Conservation (phyloP, 2,888 invertebrate species). For the Clivina fossor region DNA sequence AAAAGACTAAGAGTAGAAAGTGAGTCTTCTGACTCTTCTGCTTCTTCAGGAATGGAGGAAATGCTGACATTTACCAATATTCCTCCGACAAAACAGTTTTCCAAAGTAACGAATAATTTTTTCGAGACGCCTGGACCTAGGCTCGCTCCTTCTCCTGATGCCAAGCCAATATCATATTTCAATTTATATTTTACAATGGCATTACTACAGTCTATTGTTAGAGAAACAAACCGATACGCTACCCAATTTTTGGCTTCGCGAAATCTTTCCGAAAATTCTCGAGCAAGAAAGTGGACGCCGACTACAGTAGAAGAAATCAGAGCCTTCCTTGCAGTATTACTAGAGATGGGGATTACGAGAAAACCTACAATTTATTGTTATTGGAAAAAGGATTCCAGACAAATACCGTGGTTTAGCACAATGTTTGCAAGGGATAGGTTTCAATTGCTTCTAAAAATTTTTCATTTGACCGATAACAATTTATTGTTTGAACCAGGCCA, state of each 20-base stretch:
- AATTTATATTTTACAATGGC: conserved; percentile 37
- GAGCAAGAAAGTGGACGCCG: conserved; percentile 36
- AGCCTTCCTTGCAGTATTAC: conserved; percentile 38
- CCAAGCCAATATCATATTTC: too few species aligned
- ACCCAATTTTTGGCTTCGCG: conserved; percentile 35
- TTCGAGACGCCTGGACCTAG: too few species aligned
- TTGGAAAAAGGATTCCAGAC: conserved; percentile 38
- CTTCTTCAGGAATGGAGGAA: too few species aligned
- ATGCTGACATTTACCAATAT: too few species aligned
- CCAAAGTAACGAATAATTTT: too few species aligned
- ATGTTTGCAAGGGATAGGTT: conserved; percentile 41
- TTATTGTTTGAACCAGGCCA: conserved; percentile 36
- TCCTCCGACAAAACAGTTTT: too few species aligned
- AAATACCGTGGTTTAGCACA: conserved; percentile 40
- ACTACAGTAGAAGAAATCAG: conserved; percentile 37
- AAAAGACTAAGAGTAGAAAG: too few species aligned
- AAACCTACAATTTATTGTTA: conserved; percentile 36
- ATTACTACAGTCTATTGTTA: conserved; percentile 30
- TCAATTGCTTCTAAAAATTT: conserved; percentile 36
- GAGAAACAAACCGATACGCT: conserved; percentile 40
- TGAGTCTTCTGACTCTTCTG: too few species aligned
- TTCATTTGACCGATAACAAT: conserved; percentile 28
- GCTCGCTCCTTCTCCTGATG: too few species aligned
- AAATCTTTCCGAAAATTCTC: conserved; percentile 25
- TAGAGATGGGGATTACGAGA: conserved; percentile 38